These are phyloP conservation scores for Caracal caracal DNA, from an alignment of 2,113 vertebrate species.

Conservation along the genomic window DNA sequence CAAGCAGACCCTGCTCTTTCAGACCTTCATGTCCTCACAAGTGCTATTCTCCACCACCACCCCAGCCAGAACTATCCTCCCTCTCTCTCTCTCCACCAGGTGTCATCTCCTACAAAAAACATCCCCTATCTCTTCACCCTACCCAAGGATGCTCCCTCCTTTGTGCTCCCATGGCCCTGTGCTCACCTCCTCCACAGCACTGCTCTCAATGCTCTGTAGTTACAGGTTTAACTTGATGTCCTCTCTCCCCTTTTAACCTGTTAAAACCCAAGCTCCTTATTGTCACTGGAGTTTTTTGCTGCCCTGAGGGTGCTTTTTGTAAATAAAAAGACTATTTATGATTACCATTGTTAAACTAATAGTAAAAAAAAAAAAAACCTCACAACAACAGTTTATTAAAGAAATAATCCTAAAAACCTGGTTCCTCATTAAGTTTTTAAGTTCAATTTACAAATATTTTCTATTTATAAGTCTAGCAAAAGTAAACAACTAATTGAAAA, in stretches of 20 bases:
- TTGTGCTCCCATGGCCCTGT: neutral
- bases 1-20: neutral
- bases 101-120: neutral
- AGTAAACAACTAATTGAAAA: neutral
- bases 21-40: neutral
- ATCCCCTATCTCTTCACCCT: neutral
- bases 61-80: neutral
- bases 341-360: neutral
- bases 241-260: neutral
- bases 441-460: conserved; percentile 51
- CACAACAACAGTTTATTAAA: neutral
- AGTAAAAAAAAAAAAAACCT: neutral
- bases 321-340: neutral
- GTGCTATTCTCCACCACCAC: neutral
- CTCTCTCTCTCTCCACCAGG: neutral
- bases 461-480: neutral
- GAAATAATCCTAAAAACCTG: conserved; percentile 5
- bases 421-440: conserved; percentile 30
- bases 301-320: neutral
- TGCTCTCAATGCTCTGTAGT: neutral
- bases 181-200: neutral
- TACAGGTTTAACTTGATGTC: neutral
- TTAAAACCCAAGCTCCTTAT: neutral
- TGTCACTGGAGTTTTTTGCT: neutral
- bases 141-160: neutral